Conservation (phyloP, 2,888 invertebrate genomes). For the Chrysolina americana region DNA sequence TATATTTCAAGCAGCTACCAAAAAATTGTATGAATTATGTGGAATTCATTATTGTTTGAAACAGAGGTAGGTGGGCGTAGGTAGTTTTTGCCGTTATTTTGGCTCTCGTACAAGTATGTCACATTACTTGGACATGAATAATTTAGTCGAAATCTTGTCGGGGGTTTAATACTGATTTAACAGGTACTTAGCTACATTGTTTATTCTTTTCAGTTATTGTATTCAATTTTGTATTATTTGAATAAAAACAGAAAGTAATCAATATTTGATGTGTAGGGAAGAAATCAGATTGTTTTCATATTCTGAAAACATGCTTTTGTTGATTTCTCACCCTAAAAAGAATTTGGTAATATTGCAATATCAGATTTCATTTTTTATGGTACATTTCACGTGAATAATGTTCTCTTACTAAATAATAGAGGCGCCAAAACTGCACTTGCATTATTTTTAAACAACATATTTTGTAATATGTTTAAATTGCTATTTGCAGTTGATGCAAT, state of each 20-base stretch:
- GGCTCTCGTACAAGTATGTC: slow-evolving; percentile 2
- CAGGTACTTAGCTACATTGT: too few species aligned
- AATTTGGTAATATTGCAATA: too few species aligned
- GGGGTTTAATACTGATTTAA: too few species aligned
- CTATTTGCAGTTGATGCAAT: slow-evolving; percentile 14
- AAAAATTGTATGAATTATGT: too few species aligned
- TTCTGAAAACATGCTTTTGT: too few species aligned
- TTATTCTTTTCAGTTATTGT: too few species aligned
- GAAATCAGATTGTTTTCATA: too few species aligned
- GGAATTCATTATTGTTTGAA: not conserved
- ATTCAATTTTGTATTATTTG: too few species aligned
- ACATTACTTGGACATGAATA: not conserved
- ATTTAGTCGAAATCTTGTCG: not conserved
- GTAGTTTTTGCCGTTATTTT: not conserved
- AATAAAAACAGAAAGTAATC: not conserved
- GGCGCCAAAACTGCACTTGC: not conserved
- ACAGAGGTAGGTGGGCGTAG: not conserved
- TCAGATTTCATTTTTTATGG: not conserved
- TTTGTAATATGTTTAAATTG: slow-evolving; percentile 15
- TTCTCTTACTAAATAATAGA: not conserved
- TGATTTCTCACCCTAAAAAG: too few species aligned
- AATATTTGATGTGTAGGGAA: too few species aligned
- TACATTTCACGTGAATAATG: not conserved
- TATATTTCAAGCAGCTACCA: too few species aligned
- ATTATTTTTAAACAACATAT: not conserved